A percentile compares a stretch with the other conserved stretches of the same genome.
phyloP scores from a whole-genome alignment of 2,113 vertebrate genomes.

The Macrotus californicus region DNA sequence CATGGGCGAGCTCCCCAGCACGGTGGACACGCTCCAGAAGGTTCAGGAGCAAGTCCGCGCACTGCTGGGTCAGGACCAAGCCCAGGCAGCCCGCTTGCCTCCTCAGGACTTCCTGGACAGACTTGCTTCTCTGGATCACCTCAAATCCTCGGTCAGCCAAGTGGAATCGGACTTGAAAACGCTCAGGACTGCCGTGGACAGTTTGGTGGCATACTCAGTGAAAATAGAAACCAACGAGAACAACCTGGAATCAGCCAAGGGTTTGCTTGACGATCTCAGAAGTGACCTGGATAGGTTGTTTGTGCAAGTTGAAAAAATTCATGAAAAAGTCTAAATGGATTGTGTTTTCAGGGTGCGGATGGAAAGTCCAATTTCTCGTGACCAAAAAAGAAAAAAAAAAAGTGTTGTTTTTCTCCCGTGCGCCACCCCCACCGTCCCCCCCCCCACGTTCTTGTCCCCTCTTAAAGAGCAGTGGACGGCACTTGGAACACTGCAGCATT shows the following conservation, averaged over 20 bases:
- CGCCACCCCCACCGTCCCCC: not conserved
- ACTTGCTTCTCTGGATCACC: conserved; percentile 77
- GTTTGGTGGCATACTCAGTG: conserved; percentile 83
- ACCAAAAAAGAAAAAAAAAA: conserved; percentile 56
- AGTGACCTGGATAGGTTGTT: conserved; percentile 82
- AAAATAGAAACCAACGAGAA: conserved; percentile 89
- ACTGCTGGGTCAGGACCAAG: conserved; percentile 72
- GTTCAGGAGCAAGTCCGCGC: conserved; percentile 75
- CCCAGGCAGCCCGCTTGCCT: conserved; percentile 62
- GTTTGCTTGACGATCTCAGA: conserved; percentile 82
- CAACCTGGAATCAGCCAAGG: conserved; percentile 82
- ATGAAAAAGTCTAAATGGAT: conserved; percentile 68
- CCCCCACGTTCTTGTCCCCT: conserved; percentile 32
- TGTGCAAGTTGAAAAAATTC: conserved; percentile 78
- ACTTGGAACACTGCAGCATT: not conserved
- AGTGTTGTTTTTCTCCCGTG: not conserved
- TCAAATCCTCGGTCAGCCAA: conserved; percentile 80
- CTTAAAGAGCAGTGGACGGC: conserved; percentile 47
- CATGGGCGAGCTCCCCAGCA: conserved; percentile 79
- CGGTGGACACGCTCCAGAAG: conserved; percentile 66
- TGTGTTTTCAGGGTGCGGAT: conserved; percentile 31
- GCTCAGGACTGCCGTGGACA: conserved; percentile 83
- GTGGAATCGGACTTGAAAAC: conserved; percentile 85
- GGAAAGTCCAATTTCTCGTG: conserved; percentile 69
- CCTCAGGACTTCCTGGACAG: conserved; percentile 75